Percentiles rank a stretch among this genome's conserved stretches.
Conservation (phyloP, 2,797 vertebrate species). For the Lacerta agilis region DNA sequence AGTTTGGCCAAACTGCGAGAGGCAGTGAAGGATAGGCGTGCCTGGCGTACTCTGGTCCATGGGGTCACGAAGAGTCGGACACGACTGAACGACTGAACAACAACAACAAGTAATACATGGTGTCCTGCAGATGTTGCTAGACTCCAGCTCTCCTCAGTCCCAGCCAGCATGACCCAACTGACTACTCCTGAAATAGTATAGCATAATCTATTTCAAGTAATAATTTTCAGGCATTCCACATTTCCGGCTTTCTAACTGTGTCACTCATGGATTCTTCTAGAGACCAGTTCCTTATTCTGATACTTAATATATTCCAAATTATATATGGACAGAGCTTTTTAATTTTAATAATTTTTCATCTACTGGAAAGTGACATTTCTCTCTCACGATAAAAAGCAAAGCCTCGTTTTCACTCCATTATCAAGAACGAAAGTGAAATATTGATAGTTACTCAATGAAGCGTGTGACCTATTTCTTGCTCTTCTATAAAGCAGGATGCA, state of each 20-base stretch:
- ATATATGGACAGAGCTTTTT: background rate
- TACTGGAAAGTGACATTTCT: background rate
- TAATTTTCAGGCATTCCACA: background rate
- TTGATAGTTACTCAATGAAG: constrained; percentile 28
- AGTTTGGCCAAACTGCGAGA: too few relatives aligned
- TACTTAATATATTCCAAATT: background rate
- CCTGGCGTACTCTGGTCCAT: too few relatives aligned
- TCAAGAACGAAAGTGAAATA: constrained; percentile 23
- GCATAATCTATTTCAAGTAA: background rate
- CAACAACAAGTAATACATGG: too few relatives aligned
- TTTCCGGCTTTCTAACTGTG: background rate
- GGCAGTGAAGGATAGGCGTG: too few relatives aligned
- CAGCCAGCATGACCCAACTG: too few relatives aligned
- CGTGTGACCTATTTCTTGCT: constrained; percentile 19
- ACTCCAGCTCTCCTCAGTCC: too few relatives aligned
- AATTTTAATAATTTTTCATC: constrained; percentile 16
- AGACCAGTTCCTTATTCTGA: background rate
- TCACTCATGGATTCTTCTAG: background rate
- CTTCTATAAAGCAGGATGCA: constrained; percentile 10
- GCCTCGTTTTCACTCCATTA: background rate
- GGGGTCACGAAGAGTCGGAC: too few relatives aligned
- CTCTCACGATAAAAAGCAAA: background rate
- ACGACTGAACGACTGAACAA: too few relatives aligned
- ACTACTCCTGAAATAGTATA: background rate
- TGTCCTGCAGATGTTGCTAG: too few relatives aligned